These are phyloP conservation scores for Ascaphus truei DNA, from an alignment of 2,113 vertebrate species.

Conservation along the genomic window DNA sequence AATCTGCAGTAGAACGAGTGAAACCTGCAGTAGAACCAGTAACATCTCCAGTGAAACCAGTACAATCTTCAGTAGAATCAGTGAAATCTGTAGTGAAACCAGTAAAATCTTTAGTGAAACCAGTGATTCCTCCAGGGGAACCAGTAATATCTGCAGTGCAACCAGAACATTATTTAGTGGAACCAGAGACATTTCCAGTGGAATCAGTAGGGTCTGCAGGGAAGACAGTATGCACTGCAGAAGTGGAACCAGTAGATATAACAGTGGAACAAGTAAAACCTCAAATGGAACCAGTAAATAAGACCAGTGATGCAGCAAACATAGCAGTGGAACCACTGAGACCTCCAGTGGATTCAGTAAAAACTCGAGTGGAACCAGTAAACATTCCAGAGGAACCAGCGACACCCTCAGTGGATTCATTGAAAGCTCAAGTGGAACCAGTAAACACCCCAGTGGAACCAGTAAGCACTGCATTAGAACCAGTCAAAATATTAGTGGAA, in stretches of 20 bases:
- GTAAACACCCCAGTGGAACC: background rate
- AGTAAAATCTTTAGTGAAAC: background rate
- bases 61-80: background rate
- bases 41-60: background rate
- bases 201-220: too few species aligned
- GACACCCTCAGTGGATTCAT: background rate
- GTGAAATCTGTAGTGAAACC: background rate
- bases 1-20: background rate
- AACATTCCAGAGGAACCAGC: background rate
- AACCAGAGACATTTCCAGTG: background rate
- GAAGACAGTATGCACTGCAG: background rate
- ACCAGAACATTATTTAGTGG: background rate
- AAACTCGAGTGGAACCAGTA: background rate
- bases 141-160: background rate
- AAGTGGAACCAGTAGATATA: background rate
- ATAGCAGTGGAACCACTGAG: background rate
- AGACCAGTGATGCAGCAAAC: background rate
- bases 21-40: background rate
- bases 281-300: background rate
- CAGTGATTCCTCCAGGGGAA: background rate
- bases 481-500: background rate
- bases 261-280: background rate
- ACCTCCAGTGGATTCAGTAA: background rate
- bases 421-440: background rate
- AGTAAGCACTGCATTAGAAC: background rate